phyloP scores from a whole-genome alignment of 2,797 vertebrate species.

The Microctenopoma steveboyesi region DNA sequence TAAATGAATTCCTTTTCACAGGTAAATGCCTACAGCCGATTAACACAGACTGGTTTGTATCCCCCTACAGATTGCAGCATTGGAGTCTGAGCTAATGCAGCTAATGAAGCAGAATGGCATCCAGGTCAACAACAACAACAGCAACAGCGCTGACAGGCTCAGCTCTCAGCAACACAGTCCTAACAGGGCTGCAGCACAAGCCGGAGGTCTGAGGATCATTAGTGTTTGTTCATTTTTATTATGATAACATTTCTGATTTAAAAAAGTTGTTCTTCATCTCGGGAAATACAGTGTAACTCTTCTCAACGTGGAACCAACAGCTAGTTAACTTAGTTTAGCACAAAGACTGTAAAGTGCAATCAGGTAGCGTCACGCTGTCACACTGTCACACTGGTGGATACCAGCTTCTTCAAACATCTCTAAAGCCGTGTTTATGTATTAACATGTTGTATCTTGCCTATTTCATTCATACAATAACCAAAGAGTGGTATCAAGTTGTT shows the following conservation, averaged over 20 bases:
- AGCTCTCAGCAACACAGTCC: constrained; percentile 58
- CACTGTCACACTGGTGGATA: too few relatives aligned
- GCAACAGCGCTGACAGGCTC: constrained; percentile 82
- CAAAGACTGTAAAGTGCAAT: background rate
- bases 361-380: background rate
- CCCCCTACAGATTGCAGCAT: constrained; percentile 86
- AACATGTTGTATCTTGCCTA: background rate
- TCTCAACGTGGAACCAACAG: background rate
- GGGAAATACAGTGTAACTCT: background rate
- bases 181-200: constrained; percentile 32
- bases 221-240: background rate
- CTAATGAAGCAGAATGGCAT: constrained; percentile 96
- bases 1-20: constrained; percentile 21
- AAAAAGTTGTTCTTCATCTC: background rate
- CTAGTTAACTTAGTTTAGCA: background rate
- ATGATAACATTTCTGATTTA: background rate
- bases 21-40: constrained; percentile 28
- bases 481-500: background rate
- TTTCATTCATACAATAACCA: background rate
- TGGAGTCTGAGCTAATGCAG: constrained; percentile 94
- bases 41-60: constrained; percentile 37
- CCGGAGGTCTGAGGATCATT: constrained; percentile 57
- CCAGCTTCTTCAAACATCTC: background rate
- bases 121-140: constrained; percentile 98
- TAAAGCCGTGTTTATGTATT: background rate